Percentiles rank a stretch among this genome's conserved stretches.
These are phyloP conservation scores for Radopholus similis DNA, from an alignment of 1,140 invertebrate genomes.

Conservation along the genomic window DNA sequence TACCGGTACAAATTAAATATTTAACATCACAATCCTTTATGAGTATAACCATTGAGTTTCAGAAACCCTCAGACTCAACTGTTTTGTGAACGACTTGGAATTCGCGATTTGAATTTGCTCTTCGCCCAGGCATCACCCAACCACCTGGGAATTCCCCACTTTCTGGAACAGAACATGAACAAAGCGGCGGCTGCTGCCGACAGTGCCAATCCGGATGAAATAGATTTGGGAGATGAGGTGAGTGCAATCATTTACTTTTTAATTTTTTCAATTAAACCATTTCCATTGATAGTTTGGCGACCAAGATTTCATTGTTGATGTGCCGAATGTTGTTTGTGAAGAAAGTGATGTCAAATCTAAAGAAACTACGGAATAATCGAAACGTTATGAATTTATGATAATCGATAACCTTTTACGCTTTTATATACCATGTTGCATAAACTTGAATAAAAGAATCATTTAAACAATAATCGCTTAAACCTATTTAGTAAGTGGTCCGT, in stretches of 20 bases:
- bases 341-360: too few species aligned
- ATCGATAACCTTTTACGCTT: too few species aligned
- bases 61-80: slow-evolving; percentile 77
- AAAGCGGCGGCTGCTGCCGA: not conserved
- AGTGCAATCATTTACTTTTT: too few species aligned
- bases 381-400: too few species aligned
- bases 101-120: slow-evolving; percentile 71
- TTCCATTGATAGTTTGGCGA: slow-evolving; percentile 18
- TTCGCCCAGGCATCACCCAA: slow-evolving; percentile 45
- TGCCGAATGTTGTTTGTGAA: too few species aligned
- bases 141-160: slow-evolving; percentile 45
- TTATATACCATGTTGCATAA: too few species aligned
- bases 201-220: slow-evolving; percentile 25
- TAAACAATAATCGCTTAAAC: too few species aligned
- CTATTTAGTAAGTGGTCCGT: too few species aligned
- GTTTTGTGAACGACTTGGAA: slow-evolving; percentile 75
- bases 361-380: too few species aligned
- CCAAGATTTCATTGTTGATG: slow-evolving; percentile 24
- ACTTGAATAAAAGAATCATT: too few species aligned
- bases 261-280: slow-evolving; percentile 5
- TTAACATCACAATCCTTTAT: slow-evolving; percentile 2
- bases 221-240: slow-evolving; percentile 26
- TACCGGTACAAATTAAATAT: not conserved
- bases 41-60: slow-evolving; percentile 56
- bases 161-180: not conserved